Evolutionary conservation across 2,888 invertebrate genomes (phyloP), one percentile per base, ranked within the genome.

Genomic region (Marasmarcha lunaedactyla): DNA sequence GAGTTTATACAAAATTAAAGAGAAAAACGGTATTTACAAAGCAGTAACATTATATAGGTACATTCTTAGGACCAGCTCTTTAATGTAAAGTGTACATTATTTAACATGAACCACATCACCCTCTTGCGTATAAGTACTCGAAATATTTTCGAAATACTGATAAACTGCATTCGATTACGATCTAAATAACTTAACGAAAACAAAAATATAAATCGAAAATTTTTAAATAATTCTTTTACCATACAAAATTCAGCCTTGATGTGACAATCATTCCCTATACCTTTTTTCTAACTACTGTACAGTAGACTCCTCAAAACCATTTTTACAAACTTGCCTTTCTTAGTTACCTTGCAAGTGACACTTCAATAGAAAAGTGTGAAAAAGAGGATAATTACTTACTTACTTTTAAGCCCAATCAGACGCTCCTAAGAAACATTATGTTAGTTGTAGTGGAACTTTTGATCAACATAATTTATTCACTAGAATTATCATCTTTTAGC

Each of bases 201-300:
- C 33, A 42, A 40, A 34, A n/a, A 30, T 30, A 30, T 3, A 46
- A 48, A 51, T 46, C 41, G 59, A 59, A 62, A 63, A 57, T 62
- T 63, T 25, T 30, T 30, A 30, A 30, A 30, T 30, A n/a, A 10
- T 20, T 20, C 20, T 20, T 40, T 41, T 59, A 57, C 56, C 53
- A 59, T 57, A 56, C 63, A 66, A 70, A 35, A 69, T 69, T 76
- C 76, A 77, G 76, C 72, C 76, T 78, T 78, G 66, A 58, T 55
- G 55, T 64, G 10, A 10, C n/a, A 10, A 63, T 55, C 59, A 55
- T 64, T 65, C 59, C 53, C 64, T 68, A 52, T 42, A 64, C 57
- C 57, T 52, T 59, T 62, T 56, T 50, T 53, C 66, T 66, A 71
- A 48, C 58, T 62, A 61, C 47, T 39, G 47, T 47, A 47, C 46